These are phyloP conservation scores for Haliaeetus leucogaster DNA, from an alignment of 2,113 vertebrate species.

Conservation along the genomic window DNA sequence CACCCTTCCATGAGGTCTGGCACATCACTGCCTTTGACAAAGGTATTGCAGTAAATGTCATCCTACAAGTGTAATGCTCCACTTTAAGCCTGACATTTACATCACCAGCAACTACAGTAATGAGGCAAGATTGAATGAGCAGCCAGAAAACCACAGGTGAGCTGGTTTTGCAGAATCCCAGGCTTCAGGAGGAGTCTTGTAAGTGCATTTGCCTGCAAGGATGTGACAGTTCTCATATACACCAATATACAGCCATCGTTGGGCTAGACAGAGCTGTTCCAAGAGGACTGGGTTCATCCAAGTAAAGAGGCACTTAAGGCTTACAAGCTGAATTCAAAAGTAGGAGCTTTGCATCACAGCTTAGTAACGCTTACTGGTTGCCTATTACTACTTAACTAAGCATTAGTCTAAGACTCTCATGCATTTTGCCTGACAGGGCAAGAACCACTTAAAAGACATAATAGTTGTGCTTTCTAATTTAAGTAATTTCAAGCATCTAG, in stretches of 20 bases:
- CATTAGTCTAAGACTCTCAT: background rate
- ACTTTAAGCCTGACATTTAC: background rate
- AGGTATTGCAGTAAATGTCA: background rate
- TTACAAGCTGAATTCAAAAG: background rate
- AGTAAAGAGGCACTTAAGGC: background rate
- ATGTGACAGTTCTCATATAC: background rate
- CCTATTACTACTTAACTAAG: background rate
- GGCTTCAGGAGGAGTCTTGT: background rate
- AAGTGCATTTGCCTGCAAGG: background rate
- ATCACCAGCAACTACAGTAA: background rate
- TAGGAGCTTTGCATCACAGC: background rate
- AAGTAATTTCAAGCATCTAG: background rate
- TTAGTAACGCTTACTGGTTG: background rate
- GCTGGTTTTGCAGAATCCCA: background rate
- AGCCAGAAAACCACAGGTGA: background rate
- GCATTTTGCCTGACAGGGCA: background rate
- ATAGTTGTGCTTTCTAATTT: background rate
- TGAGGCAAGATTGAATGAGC: background rate
- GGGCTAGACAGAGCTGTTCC: background rate
- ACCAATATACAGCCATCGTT: accelerated
- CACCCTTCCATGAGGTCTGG: background rate
- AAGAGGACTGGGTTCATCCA: background rate
- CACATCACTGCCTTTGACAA: conserved; percentile 1
- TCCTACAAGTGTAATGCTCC: background rate
- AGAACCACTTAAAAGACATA: background rate